Base-by-base conservation (phyloP, 2,797 vertebrate genomes). In the Spatula clypeata region DNA sequence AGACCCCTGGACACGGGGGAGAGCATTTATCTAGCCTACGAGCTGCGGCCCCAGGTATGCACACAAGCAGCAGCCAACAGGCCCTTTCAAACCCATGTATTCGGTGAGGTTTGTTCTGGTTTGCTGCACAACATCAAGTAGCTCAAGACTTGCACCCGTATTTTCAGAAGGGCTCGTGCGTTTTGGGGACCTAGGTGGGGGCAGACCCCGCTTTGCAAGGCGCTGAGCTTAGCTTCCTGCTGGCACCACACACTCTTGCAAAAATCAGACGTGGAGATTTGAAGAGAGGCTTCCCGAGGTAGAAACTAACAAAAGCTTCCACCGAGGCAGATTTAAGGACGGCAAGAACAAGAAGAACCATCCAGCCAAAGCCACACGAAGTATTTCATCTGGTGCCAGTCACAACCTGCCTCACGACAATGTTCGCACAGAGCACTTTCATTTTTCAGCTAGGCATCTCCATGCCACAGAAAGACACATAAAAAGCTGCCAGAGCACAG, bases 391-490 rank as follows among this genome's bases (percentile, higher is more conserved):
- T 13, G 2, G 14, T 2, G 0, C 24, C 27, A 7, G 34, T 26
- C 67, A 38, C 44, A 31, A 2, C 16, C 0, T 2, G 38, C 19
- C 60, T 14, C 20, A 2, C 0, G 15, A 15, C 23, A 8, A 58
- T 20, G 8, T 0, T 7, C 5, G 11, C n/a, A 10, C 0, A 0
- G 20, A 72, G 32, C 38, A 0, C 31, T 36, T 66, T 6, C 38
- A 0, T 51, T 34, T 60, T 47, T 55, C 86, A 77, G 83, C 21
- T 1, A 5, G 58, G 73, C 77, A 7, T 4, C 86, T 34, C 40
- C 72, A 11, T 0, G 53, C 19, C 1, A 0, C 66, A 1, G 3
- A 1, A 58, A 3, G 19, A 8, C 0, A 4, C 1, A n/a, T 57
- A 26, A 3, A 72, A 26, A 1, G 6, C 81, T 2, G 32, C n/a